A percentile compares a stretch with the other conserved stretches of the same genome.
Conservation (phyloP, 2,888 invertebrate species). For the Drosophila neutralis region DNA sequence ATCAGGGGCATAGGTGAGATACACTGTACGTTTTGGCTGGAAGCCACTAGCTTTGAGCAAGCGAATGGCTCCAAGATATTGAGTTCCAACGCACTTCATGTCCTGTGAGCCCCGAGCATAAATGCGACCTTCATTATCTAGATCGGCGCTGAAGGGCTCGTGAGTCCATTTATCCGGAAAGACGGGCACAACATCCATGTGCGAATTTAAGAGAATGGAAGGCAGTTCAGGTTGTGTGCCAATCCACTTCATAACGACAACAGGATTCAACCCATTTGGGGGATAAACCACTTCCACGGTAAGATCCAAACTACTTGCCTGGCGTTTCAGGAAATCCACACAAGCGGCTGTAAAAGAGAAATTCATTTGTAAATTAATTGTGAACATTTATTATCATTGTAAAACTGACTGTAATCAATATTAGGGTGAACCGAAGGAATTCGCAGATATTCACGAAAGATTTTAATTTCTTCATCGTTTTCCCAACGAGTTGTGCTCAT, state of each 20-base stretch:
- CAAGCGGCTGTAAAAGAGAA: constrained; percentile 87
- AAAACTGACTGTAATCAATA: constrained; percentile 90
- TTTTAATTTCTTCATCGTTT: constrained; percentile 87
- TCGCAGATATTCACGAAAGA: constrained; percentile 92
- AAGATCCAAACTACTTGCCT: constrained; percentile 89
- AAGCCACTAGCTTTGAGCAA: constrained; percentile 86
- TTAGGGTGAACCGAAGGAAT: constrained; percentile 94
- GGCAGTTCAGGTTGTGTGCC: constrained; percentile 90
- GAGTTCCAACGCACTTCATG: constrained; percentile 93
- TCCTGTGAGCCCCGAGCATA: constrained; percentile 94
- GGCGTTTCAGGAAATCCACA: constrained; percentile 90
- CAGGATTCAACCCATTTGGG: constrained; percentile 87
- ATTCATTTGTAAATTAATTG: not conserved
- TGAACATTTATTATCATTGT: not conserved
- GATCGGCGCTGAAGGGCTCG: constrained; percentile 93
- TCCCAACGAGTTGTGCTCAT: constrained; percentile 79
- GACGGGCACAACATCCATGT: constrained; percentile 98
- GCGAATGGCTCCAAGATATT: constrained; percentile 90
- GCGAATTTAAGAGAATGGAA: constrained; percentile 92
- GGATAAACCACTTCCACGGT: constrained; percentile 87
- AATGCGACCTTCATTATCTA: constrained; percentile 93
- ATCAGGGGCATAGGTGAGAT: constrained; percentile 89
- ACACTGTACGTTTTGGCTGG: constrained; percentile 87
- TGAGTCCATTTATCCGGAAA: constrained; percentile 94
- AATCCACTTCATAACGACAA: constrained; percentile 91